Percentiles rank a stretch among this genome's conserved stretches.
These are phyloP conservation scores for Melanostoma scalare DNA, from an alignment of 2,888 invertebrate species.

Conservation along the genomic window DNA sequence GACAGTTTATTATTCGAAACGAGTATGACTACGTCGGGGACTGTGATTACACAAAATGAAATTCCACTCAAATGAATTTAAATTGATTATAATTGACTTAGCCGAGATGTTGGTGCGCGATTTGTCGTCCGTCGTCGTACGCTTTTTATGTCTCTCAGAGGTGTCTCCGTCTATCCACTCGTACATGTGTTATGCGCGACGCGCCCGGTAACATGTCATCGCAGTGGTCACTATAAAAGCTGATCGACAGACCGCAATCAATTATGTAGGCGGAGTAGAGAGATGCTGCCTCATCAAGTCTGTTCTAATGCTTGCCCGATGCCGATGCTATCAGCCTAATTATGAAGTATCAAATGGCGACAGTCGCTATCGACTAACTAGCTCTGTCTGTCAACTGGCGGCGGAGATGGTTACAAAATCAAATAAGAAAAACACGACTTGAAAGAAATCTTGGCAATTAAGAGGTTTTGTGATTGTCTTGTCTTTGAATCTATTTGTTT, in stretches of 20 bases:
- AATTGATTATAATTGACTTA: slow-evolving; percentile 73
- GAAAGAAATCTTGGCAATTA: slow-evolving; percentile 45
- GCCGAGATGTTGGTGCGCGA: slow-evolving; percentile 63
- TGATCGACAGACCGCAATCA: not conserved
- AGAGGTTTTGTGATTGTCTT: slow-evolving; percentile 35
- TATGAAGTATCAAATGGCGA: slow-evolving; percentile 50
- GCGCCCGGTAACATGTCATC: slow-evolving; percentile 26
- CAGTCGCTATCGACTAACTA: slow-evolving; percentile 34
- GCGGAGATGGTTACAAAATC: slow-evolving; percentile 8
- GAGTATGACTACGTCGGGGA: slow-evolving; percentile 49
- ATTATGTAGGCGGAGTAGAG: slow-evolving; percentile 15
- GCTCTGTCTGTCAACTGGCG: not conserved
- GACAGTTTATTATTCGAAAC: slow-evolving; percentile 56
- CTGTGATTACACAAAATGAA: slow-evolving; percentile 67
- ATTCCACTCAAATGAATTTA: slow-evolving; percentile 70
- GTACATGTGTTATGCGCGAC: slow-evolving; percentile 36
- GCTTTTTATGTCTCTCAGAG: slow-evolving; percentile 55
- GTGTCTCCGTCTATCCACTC: slow-evolving; percentile 35
- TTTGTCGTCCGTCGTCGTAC: slow-evolving; percentile 60
- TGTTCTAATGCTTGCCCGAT: slow-evolving; percentile 1
- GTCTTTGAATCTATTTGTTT: slow-evolving; percentile 25
- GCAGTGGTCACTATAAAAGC: not conserved
- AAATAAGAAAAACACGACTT: slow-evolving; percentile 1
- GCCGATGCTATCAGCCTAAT: slow-evolving; percentile 9
- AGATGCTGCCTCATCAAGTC: slow-evolving; percentile 5